These are phyloP conservation scores for Narcine bancroftii DNA, from an alignment of 2,113 vertebrate species.

Conservation along the genomic window DNA sequence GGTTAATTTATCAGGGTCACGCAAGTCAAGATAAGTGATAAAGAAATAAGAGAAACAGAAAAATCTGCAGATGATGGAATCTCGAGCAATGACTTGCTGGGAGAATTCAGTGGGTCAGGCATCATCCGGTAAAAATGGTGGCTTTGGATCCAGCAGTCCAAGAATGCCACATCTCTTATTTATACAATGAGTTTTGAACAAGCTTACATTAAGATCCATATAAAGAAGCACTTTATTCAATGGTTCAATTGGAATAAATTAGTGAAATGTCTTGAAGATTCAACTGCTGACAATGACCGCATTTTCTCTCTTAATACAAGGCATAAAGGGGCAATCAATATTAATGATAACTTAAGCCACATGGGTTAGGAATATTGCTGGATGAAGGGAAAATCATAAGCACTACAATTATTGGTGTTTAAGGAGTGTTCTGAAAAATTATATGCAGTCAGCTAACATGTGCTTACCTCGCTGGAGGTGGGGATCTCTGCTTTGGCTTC, in stretches of 20 bases:
- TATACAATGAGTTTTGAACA: neutral
- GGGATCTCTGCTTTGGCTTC: constrained; percentile 74
- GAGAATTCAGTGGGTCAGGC: too few relatives aligned
- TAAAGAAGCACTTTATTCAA: neutral
- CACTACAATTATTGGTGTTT: neutral
- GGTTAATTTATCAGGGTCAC: too few relatives aligned
- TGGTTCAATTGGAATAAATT: neutral
- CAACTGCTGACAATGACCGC: neutral
- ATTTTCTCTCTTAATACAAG: neutral
- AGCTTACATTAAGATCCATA: neutral
- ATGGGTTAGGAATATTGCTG: neutral
- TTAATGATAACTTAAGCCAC: neutral
- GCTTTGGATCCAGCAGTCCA: too few relatives aligned
- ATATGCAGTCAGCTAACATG: neutral
- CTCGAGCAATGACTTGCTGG: too few relatives aligned
- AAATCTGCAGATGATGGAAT: too few relatives aligned
- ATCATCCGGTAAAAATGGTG: too few relatives aligned
- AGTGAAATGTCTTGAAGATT: neutral
- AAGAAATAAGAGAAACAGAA: too few relatives aligned
- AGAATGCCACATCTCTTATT: too few relatives aligned
- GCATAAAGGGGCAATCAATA: neutral
- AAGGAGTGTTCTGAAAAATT: neutral
- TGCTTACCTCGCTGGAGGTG: constrained; percentile 71
- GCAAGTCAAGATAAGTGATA: neutral
- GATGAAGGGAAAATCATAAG: neutral